These are phyloP conservation scores for Atrichornis clamosus DNA, from an alignment of 2,113 vertebrate species.

Conservation along the genomic window DNA sequence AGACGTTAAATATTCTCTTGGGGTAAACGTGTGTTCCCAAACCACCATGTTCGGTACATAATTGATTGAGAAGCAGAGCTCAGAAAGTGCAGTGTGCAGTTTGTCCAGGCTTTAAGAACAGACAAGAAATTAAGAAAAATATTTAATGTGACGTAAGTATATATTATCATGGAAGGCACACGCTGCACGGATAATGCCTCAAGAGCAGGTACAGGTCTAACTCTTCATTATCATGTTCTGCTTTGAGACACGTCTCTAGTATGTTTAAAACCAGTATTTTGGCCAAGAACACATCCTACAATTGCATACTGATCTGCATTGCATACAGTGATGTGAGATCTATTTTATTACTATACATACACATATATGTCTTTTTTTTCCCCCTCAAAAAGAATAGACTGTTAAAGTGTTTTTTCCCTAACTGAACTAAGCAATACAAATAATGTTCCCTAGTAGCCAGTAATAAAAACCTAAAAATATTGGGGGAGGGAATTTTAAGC, in stretches of 20 bases:
- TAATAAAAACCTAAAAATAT: neutral
- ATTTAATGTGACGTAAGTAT: neutral
- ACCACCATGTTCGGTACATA: conserved; percentile 97
- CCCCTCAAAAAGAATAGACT: neutral
- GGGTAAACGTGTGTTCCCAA: conserved; percentile 99
- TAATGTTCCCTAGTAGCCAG: neutral
- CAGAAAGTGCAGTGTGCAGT: conserved; percentile 97
- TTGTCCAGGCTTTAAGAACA: conserved; percentile 89
- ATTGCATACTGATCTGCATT: neutral
- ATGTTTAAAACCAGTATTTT: neutral
- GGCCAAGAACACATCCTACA: neutral
- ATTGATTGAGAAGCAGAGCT: conserved; percentile 99
- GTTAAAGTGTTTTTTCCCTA: neutral
- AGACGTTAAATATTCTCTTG: conserved; percentile 96
- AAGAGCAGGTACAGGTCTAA: neutral
- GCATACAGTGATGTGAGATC: neutral
- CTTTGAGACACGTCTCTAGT: neutral
- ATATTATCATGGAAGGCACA: neutral
- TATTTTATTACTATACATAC: neutral
- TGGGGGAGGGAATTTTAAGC: neutral
- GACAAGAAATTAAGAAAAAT: neutral
- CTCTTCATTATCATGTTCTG: neutral
- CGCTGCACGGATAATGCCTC: rapidly evolving
- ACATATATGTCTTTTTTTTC: rapidly evolving
- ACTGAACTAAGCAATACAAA: neutral